phyloP scores from a whole-genome alignment of 2,113 vertebrate genomes.

The Ornithorhynchus anatinus region DNA sequence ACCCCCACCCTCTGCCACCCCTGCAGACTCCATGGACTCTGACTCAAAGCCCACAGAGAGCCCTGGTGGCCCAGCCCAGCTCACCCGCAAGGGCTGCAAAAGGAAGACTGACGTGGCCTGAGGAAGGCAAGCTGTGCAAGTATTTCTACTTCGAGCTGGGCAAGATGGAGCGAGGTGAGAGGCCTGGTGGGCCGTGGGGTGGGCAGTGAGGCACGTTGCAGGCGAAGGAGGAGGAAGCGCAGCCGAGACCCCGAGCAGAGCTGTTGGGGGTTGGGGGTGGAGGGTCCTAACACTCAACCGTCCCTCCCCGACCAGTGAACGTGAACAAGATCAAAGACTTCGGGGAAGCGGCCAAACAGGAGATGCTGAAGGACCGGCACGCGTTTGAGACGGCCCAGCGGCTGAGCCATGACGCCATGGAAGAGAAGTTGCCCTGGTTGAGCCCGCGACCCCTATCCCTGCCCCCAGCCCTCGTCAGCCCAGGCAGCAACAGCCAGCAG shows the following conservation, averaged over 20 bases:
- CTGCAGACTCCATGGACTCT: conserved; percentile 67
- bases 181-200: background rate
- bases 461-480: conserved; percentile 72
- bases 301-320: conserved; percentile 76
- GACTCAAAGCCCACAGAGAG: conserved; percentile 71
- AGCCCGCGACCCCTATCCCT: conserved; percentile 80
- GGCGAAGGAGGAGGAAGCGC: accelerated
- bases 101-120: conserved; percentile 93
- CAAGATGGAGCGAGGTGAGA: conserved; percentile 89
- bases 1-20: background rate
- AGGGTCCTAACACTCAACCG: background rate
- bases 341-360: conserved; percentile 90
- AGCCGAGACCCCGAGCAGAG: too few relatives aligned
- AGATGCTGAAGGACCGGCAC: conserved; percentile 91
- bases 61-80: conserved; percentile 46
- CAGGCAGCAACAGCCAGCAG: conserved; percentile 86
- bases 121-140: conserved; percentile 87
- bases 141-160: conserved; percentile 95
- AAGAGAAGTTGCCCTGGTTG: conserved; percentile 88
- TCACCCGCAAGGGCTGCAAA: conserved; percentile 89
- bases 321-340: conserved; percentile 98
- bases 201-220: background rate
- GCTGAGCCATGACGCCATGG: conserved; percentile 91
- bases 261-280: background rate
- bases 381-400: conserved; percentile 92